Conservation (phyloP, 30 jellyfish, hydroid and myxozoan genomes). For the Haliclystus octoradiatus region DNA sequence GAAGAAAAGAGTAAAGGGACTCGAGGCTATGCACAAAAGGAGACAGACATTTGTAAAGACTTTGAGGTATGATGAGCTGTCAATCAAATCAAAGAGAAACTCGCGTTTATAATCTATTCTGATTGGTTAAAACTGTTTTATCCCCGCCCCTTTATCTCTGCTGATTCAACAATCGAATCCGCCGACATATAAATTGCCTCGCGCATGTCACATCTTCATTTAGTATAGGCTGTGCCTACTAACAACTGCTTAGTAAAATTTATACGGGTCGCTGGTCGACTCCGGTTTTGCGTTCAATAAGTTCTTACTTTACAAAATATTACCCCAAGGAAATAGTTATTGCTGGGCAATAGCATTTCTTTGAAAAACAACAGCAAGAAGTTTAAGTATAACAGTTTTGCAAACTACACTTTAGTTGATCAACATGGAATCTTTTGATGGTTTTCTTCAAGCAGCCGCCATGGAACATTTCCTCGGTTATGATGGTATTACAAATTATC, state of each 20-base stretch:
- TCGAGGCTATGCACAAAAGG: no score
- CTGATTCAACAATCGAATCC: not conserved
- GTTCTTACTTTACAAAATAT: no score
- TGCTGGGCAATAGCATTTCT: slow-evolving; percentile 74
- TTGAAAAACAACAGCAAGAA: slow-evolving; percentile 12
- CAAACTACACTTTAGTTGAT: slow-evolving; percentile 11
- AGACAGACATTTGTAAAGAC: no score
- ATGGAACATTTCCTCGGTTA: slow-evolving; percentile 84
- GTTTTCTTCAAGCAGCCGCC: slow-evolving; percentile 89
- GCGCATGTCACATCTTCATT: not conserved
- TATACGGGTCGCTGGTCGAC: slow-evolving; percentile 2
- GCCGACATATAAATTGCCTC: not conserved
- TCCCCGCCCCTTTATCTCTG: not conserved
- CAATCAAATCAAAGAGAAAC: not conserved
- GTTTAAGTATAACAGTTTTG: slow-evolving; percentile 5
- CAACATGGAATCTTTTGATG: slow-evolving; percentile 64
- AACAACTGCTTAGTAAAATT: not conserved
- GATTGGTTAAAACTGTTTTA: not conserved
- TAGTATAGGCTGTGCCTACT: slow-evolving; percentile 2
- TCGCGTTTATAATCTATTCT: not conserved
- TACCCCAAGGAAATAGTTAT: slow-evolving; percentile 28
- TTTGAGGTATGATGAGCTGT: no score
- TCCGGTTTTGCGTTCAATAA: not conserved
- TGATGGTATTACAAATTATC: slow-evolving; percentile 40
- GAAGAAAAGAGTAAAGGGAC: no score